Conservation (phyloP, 1,140 invertebrate species). For the Zaprionus kolodkinae region DNA sequence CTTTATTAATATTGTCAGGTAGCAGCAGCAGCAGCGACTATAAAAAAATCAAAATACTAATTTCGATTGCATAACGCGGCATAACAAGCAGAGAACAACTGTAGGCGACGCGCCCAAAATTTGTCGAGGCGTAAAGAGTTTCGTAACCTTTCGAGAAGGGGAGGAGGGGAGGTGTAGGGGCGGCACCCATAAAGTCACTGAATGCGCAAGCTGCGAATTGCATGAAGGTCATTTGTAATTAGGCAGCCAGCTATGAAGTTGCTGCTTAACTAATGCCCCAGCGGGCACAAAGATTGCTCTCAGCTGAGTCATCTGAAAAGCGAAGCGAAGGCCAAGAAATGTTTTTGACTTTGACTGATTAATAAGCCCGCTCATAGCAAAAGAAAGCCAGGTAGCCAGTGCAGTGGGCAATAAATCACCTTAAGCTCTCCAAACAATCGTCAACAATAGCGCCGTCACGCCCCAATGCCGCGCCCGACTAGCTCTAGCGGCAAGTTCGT, state of each 20-base stretch:
- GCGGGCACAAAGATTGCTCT: constrained; percentile 24
- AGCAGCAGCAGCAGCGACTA: background rate
- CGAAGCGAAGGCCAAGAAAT: constrained; percentile 19
- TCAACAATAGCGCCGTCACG: constrained; percentile 26
- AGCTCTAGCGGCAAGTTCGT: constrained; percentile 61
- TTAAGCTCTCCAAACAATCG: constrained; percentile 13
- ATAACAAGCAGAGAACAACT: constrained; percentile 19
- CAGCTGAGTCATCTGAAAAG: constrained; percentile 39
- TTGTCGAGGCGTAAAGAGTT: constrained; percentile 71
- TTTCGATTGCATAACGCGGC: constrained; percentile 40
- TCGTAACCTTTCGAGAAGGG: constrained; percentile 34
- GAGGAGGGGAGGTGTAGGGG: background rate
- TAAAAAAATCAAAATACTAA: constrained; percentile 20
- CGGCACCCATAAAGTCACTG: constrained; percentile 14
- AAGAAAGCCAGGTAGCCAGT: constrained; percentile 24
- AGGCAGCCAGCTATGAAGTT: constrained; percentile 52
- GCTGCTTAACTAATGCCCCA: constrained; percentile 33
- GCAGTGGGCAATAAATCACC: constrained; percentile 24
- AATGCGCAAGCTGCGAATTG: constrained; percentile 31
- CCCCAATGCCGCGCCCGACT: constrained; percentile 26
- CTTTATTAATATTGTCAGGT: constrained; percentile 42
- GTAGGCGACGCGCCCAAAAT: constrained; percentile 63
- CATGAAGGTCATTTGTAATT: constrained; percentile 57
- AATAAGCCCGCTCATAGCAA: background rate
- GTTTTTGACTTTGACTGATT: constrained; percentile 40